Base-by-base conservation (phyloP, 2,888 invertebrate species). In the Psylliodes chrysocephalus region DNA sequence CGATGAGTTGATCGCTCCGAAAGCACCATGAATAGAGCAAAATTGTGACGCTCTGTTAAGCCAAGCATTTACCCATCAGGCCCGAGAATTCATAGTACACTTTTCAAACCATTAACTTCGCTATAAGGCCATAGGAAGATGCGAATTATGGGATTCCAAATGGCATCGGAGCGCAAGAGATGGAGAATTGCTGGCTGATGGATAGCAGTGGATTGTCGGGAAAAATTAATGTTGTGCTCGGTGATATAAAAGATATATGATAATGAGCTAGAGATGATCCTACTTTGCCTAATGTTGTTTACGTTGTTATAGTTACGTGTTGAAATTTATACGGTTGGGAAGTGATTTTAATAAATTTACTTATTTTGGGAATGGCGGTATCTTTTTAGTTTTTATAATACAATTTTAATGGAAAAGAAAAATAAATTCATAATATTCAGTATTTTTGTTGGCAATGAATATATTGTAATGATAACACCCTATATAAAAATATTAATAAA, bases 61-160 rank as follows among this genome's bases (percentile, higher is more conserved):
- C 46, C 46, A 7, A 6, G 46, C 46, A 46, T 46, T 46, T 46
- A 46, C 46, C 46, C 46, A 46, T 46, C n/a, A 46, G 46, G 15
- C 19, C 5, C 46, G n/a, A 15, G 46, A 46, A 46, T 46, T 46
- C 46, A 22, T 46, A 46, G 46, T 46, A 22, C 22, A 46, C 22
- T 46, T 46, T 46, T 46, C 46, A n/a, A 46, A 46, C 46, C 46
- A 46, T 46, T 46, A 46, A 46, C 46, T 46, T n/a, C 46, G 25
- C 19, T 46, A 46, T 46, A 46, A 46, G 46, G 46, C 46, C 46
- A 25, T 46, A 46, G 22, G 46, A 46, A 46, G 46, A 46, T 25
- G 46, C 19, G 46, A 46, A 46, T 46, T 46, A 46, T 46, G 46
- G 22, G 46, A 46, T 46, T 46, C n/a, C 12, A 25, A 46, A 46